These are phyloP conservation scores for Drosophila anceps DNA, from an alignment of 2,888 invertebrate species.

Conservation along the genomic window DNA sequence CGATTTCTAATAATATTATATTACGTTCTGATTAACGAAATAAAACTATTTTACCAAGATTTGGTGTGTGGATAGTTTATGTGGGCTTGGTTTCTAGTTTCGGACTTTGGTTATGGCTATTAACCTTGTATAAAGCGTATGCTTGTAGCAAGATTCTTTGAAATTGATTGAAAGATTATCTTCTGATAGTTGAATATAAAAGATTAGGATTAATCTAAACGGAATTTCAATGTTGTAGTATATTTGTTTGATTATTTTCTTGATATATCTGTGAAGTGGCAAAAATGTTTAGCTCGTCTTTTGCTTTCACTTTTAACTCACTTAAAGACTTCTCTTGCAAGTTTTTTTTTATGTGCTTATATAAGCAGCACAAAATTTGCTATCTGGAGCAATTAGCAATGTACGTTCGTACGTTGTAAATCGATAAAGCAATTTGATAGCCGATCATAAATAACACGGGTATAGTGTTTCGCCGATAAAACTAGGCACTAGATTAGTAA, in stretches of 20 bases:
- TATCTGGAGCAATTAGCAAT: slow-evolving; percentile 16
- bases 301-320: background rate
- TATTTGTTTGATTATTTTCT: background rate
- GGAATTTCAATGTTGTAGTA: background rate
- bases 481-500: slow-evolving; percentile 25
- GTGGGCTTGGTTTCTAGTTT: background rate
- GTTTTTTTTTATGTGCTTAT: background rate
- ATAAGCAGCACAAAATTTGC: slow-evolving; percentile 5
- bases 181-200: background rate
- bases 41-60: slow-evolving; percentile 13
- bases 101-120: slow-evolving; percentile 11
- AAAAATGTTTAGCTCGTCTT: background rate
- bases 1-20: slow-evolving; percentile 1
- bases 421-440: slow-evolving; percentile 34
- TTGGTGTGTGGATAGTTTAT: background rate
- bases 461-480: slow-evolving; percentile 34
- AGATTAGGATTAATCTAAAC: background rate
- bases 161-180: slow-evolving; percentile 13
- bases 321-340: background rate
- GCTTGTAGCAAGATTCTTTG: background rate
- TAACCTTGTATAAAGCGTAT: background rate
- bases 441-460: slow-evolving; percentile 34
- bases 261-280: background rate
- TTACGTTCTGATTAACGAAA: background rate
- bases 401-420: slow-evolving; percentile 26